Percentiles rank a stretch among this genome's conserved stretches.
Conservation (phyloP, 1,140 invertebrate species). For the Hirudo medicinalis region DNA sequence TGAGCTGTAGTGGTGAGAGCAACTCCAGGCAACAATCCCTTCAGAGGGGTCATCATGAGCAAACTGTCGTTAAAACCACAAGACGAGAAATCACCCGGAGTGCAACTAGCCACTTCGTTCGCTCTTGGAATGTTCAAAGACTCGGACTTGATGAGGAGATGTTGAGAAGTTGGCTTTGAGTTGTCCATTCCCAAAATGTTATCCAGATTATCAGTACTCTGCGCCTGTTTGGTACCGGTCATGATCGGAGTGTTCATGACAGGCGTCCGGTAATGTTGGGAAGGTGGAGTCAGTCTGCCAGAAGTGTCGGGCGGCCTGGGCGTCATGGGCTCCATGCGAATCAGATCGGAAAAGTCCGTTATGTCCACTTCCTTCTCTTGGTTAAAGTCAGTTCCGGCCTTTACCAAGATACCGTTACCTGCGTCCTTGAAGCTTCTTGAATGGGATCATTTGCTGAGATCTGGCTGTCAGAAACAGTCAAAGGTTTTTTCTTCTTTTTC, state of each 20-base stretch:
- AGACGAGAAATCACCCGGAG: too few relatives aligned
- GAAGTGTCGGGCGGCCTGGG: constrained; percentile 7
- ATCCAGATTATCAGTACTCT: too few relatives aligned
- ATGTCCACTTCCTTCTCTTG: constrained; percentile 21
- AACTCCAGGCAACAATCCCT: too few relatives aligned
- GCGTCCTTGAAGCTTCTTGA: neutral
- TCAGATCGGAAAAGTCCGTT: constrained; percentile 22
- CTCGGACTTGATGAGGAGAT: too few relatives aligned
- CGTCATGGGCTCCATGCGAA: constrained; percentile 16
- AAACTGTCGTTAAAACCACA: too few relatives aligned
- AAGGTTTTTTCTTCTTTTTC: constrained; percentile 16
- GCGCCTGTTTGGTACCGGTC: neutral
- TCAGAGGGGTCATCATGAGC: too few relatives aligned
- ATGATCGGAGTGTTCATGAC: constrained; percentile 1
- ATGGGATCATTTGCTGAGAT: too few relatives aligned
- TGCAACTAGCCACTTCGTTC: too few relatives aligned
- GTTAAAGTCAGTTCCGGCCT: constrained; percentile 11
- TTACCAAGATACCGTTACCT: neutral
- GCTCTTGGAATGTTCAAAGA: too few relatives aligned
- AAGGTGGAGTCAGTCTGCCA: neutral
- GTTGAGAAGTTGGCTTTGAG: too few relatives aligned
- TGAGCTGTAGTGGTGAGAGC: too few relatives aligned
- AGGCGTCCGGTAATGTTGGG: neutral
- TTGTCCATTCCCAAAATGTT: too few relatives aligned
- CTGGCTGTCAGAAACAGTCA: neutral